Base-by-base conservation (phyloP, 2,888 invertebrate genomes). In the Dascillus cervinus region DNA sequence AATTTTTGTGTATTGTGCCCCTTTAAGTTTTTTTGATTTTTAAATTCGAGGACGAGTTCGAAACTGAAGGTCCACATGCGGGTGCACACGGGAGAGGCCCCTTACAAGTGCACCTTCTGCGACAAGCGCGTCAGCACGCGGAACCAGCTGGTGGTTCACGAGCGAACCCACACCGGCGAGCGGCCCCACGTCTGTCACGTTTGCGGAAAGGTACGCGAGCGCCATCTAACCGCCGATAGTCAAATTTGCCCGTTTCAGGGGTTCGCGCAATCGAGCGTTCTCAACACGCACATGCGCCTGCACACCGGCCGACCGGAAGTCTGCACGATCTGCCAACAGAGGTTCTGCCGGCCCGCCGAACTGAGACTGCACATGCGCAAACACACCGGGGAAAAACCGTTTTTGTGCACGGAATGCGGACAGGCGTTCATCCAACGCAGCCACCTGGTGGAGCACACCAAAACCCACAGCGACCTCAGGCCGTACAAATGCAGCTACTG, bases 321-420 rank as follows among this genome's bases (percentile, higher is more conserved):
- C 8, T 62, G 62, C 33, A 39, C 42, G 11, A 47, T 62, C n/a
- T 62, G 62, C 33, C 44, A 45, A 2, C 55, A 62, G 37, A 41
- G 53, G 22, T 62, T 60, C 34, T 60, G 61, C 41, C 43, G 62
- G 14, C 52, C 53, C 1, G 53, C 58, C 1, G 56, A 62, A 31
- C 38, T 62, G 6, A 46, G 47, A 26, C 34, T 58, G 6, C 62
- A 62, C 33, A 50, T 62, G 55, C 43, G 58, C 22, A 54, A 51
- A 41, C 62, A 62, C 39, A 60, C 60, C 37, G 62, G 61, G 21
- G 60, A 61, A 39, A 63, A 59, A 36, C 62, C 63, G 2, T 62
- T 49, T 34, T 26, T 48, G 1, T 63, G 63, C 27, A 42, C 48
- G 0, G 45, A 49, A 28, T 63, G 63, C 41, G 55, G 54, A 1